phyloP scores from a whole-genome alignment of 2,113 vertebrate genomes.

The cat (Felis catus) region F.catus_Fca126_mat1.0 CM031415.1:194345001-194345500 shows the following conservation, averaged over 20 bases:
- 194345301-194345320: neutral
- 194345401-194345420: neutral
- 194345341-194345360: neutral
- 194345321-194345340: neutral
- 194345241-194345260: neutral
- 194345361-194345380: neutral
- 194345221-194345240: neutral
- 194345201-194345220: neutral
- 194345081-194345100: neutral
- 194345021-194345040: conserved; percentile 54
- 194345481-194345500: neutral
- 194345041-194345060: conserved; percentile 47
- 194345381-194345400: neutral
- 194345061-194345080: neutral
- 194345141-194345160: too few relatives aligned
- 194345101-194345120: neutral
- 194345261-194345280: neutral
- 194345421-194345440: neutral
- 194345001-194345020: neutral
- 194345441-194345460: neutral
- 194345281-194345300: neutral
- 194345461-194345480: neutral
- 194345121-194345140: neutral
- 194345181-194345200: neutral
- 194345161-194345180: neutral